Evolutionary conservation across 2,888 invertebrate genomes (phyloP), one percentile per base, ranked within the genome.

Genomic region (Bombylius discolor): DNA sequence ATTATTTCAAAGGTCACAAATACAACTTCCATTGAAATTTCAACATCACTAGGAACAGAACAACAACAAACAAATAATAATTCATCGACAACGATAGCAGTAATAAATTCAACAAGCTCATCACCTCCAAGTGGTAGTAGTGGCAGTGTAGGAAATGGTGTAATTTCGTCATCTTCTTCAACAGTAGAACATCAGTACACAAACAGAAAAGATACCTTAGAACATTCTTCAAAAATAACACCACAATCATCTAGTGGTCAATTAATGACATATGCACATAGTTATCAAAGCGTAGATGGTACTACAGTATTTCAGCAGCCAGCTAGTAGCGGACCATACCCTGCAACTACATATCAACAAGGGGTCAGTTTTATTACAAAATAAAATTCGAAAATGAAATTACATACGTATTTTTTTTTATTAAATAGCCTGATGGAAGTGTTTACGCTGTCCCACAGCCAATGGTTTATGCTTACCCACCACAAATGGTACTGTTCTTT

Each of bases 381-480:
- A 49, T 34, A 49, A 49, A 14, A 45, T 7, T 23, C 34, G 23
- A 50, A 50, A 36, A 32, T 32, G 6, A 49, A 36, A 12, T 23
- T 23, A 42, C 12, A 7, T 36, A 8, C 34, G 34, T 36, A 36
- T 36, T 7, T 36, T 36, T 36, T 8, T 36, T 8, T 47, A 5
- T 49, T 39, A 60, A 60, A 45, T 56, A 74, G 74, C 70, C 69
- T 64, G 74, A 74, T 65, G 74, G 74, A 62, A 74, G 69, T 62
- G 68, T 74, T 60, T 74, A 74, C 63, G 73, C 74, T 36, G 68
- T 74, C 59, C 73, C 73, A 14, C 73, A 73, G 62, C 68, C 70
- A 64, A 74, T 74, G 74, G 68, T 74, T 49, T 74, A 74, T 57
- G 65, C 69, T 53, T 70, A 73, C 62, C 71, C 72, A 61, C 70